phyloP scores from a whole-genome alignment of 2,113 vertebrate genomes.

The Willisornis vidua region DNA sequence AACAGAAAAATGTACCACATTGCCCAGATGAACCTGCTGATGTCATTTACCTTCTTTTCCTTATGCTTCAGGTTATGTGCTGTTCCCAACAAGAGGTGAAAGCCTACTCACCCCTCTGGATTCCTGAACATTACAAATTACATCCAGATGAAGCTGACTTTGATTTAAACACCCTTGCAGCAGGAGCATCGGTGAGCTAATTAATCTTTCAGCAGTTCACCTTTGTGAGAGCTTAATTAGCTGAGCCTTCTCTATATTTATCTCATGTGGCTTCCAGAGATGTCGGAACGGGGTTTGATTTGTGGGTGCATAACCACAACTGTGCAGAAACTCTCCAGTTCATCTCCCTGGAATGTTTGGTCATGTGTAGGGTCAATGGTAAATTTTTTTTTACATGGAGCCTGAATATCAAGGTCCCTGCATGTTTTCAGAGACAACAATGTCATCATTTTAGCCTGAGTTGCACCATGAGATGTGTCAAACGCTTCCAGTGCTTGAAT shows the following conservation, averaged over 20 bases:
- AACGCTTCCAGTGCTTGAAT: accelerated
- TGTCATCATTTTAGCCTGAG: not conserved
- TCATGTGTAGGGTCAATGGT: not conserved
- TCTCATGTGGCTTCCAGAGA: slow-evolving; percentile 3
- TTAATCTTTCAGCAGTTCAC: slow-evolving; percentile 63
- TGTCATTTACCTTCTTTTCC: not conserved
- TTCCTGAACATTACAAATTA: not conserved
- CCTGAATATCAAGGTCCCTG: not conserved
- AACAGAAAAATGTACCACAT: not conserved
- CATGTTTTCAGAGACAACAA: not conserved
- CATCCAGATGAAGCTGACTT: slow-evolving; percentile 24
- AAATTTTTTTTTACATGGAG: not conserved
- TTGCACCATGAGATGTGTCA: not conserved
- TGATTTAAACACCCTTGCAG: slow-evolving; percentile 55
- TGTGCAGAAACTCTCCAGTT: not conserved
- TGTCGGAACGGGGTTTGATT: not conserved
- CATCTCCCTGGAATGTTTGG: not conserved
- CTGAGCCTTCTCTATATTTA: slow-evolving; percentile 57
- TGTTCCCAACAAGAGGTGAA: not conserved
- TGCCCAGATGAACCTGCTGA: not conserved
- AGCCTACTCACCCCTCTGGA: not conserved
- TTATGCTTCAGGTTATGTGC: not conserved
- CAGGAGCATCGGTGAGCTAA: not conserved
- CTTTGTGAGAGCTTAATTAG: slow-evolving; percentile 61
- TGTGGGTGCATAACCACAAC: not conserved